Evolutionary conservation across 2,797 vertebrate genomes (phyloP), one percentile per base, ranked within the genome.

Genomic region (Sebastes paucispinis): DNA sequence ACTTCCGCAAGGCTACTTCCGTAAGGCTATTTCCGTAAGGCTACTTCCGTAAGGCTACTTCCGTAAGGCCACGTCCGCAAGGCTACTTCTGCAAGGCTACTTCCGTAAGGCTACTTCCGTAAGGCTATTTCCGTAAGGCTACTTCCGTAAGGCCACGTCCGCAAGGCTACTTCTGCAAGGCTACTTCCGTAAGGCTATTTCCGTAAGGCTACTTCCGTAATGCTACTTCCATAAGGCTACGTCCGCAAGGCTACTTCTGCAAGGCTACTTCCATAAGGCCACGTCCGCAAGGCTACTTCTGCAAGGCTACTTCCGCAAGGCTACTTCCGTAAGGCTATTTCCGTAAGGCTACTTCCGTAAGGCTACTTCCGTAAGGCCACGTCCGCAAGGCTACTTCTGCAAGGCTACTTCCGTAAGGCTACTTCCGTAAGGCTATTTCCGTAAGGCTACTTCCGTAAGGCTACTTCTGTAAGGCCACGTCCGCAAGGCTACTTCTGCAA

Each of bases 41-140:
- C 36, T 5, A 14, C 2, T 6, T 13, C 36, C 0, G 34, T 2
- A 34, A 2, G 1, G 36, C 36, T 5, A 13, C 2, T 2, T 39
- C 36, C 1, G 2, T 5, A 1, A 13, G 10, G 36, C 13, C 1
- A 39, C 0, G 1, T 39, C 13, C 2, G 2, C 2, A 5, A 5
- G 1, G 34, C 34, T 36, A 12, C 0, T 2, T 36, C 34, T 0
- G 1, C 2, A 11, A 34, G 0, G 10, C 10, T 34, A 34, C 0
- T 34, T 34, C 32, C 2, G 22, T 2, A 12, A 36, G 4, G 34
- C 34, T 1, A 36, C 0, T 1, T 36, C 34, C 2, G 1, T 5
- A 11, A 34, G 0, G 10, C 34, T 1, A 36, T 0, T 1, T 36
- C 10, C 1, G 10, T 0, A 4, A 12, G 11, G 34, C 34, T 12